Conservation (phyloP, 2,797 vertebrate genomes). For the Crenuchus spilurus region DNA sequence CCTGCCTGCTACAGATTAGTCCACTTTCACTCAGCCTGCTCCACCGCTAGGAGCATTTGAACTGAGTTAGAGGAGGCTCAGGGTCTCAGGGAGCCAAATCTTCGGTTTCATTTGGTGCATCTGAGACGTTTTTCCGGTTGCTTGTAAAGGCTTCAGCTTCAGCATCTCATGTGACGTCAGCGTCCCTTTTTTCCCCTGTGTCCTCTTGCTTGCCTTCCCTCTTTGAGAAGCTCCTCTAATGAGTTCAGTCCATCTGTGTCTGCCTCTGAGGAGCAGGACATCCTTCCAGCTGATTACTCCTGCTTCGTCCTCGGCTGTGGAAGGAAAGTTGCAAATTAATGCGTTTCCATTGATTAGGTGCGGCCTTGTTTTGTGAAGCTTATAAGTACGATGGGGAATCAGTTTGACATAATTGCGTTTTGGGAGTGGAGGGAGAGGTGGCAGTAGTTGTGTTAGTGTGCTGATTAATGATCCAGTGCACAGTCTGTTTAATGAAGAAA, state of each 20-base stretch:
- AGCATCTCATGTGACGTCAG: not conserved
- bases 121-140: not conserved
- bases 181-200: not conserved
- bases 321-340: constrained; percentile 25
- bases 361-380: constrained; percentile 30
- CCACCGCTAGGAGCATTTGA: constrained; percentile 3
- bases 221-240: not conserved
- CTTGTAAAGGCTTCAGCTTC: not conserved
- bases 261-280: constrained; percentile 13
- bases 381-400: constrained; percentile 15
- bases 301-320: not conserved
- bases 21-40: constrained; percentile 13
- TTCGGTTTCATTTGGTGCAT: not conserved
- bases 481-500: constrained; percentile 24
- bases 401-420: constrained; percentile 27
- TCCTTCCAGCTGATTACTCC: constrained; percentile 17
- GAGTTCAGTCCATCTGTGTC: not conserved
- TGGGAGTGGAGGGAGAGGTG: not conserved
- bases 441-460: not conserved
- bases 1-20: constrained; percentile 26
- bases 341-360: constrained; percentile 28
- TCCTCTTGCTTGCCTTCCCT: not conserved
- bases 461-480: constrained; percentile 28
- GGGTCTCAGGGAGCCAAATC: not conserved
- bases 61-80: constrained; percentile 3